Evolutionary conservation across 2,113 vertebrate species (phyloP).

Genomic region (Phrynosoma platyrhinos): DNA sequence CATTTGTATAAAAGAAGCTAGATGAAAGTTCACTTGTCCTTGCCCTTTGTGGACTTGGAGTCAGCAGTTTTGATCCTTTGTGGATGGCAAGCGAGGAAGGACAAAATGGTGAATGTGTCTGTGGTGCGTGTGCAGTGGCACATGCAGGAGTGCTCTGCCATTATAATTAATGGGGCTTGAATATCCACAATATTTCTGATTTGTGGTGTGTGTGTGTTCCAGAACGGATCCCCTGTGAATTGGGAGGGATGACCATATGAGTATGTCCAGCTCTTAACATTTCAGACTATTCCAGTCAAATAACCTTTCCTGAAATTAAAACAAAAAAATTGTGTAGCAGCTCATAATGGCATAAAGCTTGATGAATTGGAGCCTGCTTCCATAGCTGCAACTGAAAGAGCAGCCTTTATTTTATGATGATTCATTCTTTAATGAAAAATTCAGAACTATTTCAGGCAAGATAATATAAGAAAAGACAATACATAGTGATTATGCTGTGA

Average conservation of each 20-base stretch:
- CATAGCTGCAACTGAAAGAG: background rate
- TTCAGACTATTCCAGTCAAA: background rate
- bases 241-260: too few relatives aligned
- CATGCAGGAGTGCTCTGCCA: too few relatives aligned
- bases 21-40: background rate
- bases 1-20: background rate
- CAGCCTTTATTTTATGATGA: background rate
- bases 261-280: background rate
- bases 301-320: background rate
- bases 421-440: slow-evolving; percentile 10
- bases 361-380: background rate
- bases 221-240: too few relatives aligned
- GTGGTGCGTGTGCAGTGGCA: too few relatives aligned
- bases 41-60: too few relatives aligned
- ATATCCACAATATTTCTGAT: too few relatives aligned
- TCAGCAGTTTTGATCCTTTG: too few relatives aligned
- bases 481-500: background rate
- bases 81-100: too few relatives aligned
- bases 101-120: too few relatives aligned
- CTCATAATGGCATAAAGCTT: background rate
- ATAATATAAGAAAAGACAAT: background rate
- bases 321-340: background rate
- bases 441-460: background rate
- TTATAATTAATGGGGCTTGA: too few relatives aligned
- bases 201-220: too few relatives aligned